Evolutionary conservation across 2,797 vertebrate species (phyloP), one percentile per base, ranked within the genome.

Genomic region (Artibeus lituratus): DNA sequence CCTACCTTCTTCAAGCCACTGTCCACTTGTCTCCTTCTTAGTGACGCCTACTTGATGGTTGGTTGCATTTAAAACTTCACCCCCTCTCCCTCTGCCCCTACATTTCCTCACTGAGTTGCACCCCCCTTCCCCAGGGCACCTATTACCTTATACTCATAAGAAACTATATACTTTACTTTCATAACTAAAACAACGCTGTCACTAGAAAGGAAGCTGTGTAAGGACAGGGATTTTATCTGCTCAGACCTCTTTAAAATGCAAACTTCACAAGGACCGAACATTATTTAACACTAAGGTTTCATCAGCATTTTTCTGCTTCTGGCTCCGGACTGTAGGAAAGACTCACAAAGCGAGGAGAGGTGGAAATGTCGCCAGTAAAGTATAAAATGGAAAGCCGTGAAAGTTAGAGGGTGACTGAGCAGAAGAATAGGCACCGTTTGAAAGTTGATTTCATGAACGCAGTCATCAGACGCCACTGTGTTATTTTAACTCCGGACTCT

Each of bases 171-270:
- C n/a, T 93, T 85, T n/a, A 67, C 37, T 93, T 85, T 69, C 37
- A 57, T 37, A 72, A 72, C 16, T 62, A 72, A 89, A 90, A 72
- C 42, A 53, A 72, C 8, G 19, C 73, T 62, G 70, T 80, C 21
- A n/a, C 39, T 53, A 57, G 42, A 57, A 87, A 85, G 47, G 65
- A 59, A 81, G 80, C 7, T 85, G n/a, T 37, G 0, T 6, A 35
- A 73, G 47, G 37, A 55, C 37, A 70, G 47, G 6, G 39, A 55
- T n/a, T 78, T 92, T 44, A 18, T 35, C 39, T 24, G 3, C 87
- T 95, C 7, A n/a, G 51, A 29, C 55, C 3, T 26, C 85, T 91
- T 81, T 93, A 67, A 87, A 85, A 96, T 78, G 81, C 44, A 91
- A 84, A 87, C 24, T 35, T 39, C 1, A 0, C 35, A 53, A 70